Evolutionary conservation across 1,140 invertebrate genomes (phyloP), one percentile per base, ranked within the genome.

Genomic region (Euschistus heros): DNA sequence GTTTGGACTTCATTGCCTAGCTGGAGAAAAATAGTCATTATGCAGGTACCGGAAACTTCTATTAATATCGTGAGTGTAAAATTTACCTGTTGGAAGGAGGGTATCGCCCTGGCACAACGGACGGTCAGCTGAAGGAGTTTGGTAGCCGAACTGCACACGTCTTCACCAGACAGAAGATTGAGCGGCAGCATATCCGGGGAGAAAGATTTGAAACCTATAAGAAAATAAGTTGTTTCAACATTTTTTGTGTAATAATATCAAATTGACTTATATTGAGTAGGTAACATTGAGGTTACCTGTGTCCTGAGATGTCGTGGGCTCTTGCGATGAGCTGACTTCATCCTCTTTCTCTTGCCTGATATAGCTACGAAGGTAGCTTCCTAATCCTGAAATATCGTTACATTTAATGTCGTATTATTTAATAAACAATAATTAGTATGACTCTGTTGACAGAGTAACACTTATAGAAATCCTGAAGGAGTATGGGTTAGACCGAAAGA

Each of bases 61-160:
- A 37, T 10, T 37, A 10, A 37, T 37, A 50, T 20, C 4, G 7
- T 50, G n/a, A 4, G 10, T 18, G 10, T 20, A 50, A 20, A 20
- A 22, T 26, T 67, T 75, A 84, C 83, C 74, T 88, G 84, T 37
- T 84, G 71, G 72, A 89, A 91, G 0, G 86, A 85, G 0, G 86
- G 83, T 52, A 91, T 85, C 62, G 82, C 85, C 68, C 84, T 80
- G 0, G 88, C 83, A 86, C 89, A 91, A 72, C 88, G 85, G 5
- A 92, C 81, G 0, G 84, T 80, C 1, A 88, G 74, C 70, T 88
- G 86, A 10, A 93, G 75, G n/a, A 92, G 73, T 72, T 62, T 62
- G 13, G 6, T 42, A 24, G 61, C 61, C 4, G 37, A 46, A 26
- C 54, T 57, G 54, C 54, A 57, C 5, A 57, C 24, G 15, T 57